Percentiles rank a stretch among this genome's conserved stretches.
Evolutionary conservation across 1,140 invertebrate species (phyloP).

Genomic region (Agrilus planipennis): DNA sequence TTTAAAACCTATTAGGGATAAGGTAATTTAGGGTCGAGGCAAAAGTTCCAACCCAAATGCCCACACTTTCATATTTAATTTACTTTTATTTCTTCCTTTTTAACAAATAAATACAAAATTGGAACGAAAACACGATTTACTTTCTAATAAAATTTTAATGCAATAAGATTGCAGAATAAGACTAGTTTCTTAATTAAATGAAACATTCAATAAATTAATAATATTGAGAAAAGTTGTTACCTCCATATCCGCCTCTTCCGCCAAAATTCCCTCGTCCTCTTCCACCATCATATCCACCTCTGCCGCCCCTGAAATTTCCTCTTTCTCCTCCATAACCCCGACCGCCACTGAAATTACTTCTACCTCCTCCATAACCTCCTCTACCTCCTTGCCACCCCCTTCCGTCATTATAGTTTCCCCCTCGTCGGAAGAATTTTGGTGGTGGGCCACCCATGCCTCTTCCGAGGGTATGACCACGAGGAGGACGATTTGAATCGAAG

Average conservation of each 20-base stretch:
- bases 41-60: too few species aligned
- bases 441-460: conserved; percentile 24
- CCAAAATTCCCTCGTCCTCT: neutral
- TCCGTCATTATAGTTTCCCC: conserved; percentile 16
- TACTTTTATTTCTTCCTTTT: too few species aligned
- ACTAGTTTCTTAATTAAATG: neutral
- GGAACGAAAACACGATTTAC: too few species aligned
- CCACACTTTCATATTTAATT: too few species aligned
- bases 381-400: conserved; percentile 7
- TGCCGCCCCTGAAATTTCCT: conserved; percentile 12
- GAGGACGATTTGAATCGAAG: conserved; percentile 33
- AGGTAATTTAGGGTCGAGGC: too few species aligned
- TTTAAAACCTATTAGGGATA: too few species aligned
- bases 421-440: conserved; percentile 29
- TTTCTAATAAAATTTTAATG: too few species aligned
- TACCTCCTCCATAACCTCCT: conserved; percentile 11
- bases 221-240: neutral
- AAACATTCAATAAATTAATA: neutral
- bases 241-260: neutral
- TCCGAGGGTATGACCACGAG: conserved; percentile 29
- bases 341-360: conserved; percentile 11
- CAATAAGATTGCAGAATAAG: too few species aligned
- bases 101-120: too few species aligned
- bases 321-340: conserved; percentile 13
- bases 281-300: conserved; percentile 8